phyloP scores from a whole-genome alignment of 1,140 invertebrate species.

The Eurosta solidaginis region DNA sequence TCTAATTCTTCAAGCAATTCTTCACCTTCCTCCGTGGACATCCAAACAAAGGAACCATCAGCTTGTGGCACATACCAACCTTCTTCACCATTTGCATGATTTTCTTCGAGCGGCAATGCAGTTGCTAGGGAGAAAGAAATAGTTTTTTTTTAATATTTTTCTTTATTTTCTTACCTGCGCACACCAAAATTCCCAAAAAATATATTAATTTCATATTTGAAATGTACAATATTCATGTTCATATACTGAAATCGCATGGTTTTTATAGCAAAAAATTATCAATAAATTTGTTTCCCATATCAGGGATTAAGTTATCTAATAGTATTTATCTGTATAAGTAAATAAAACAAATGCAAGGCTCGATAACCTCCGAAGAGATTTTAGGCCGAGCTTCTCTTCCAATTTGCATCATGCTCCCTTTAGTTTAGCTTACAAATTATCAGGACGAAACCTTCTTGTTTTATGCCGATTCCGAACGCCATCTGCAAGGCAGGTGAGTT shows the following conservation, averaged over 20 bases:
- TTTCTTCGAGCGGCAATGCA: not conserved
- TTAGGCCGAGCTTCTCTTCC: too few relatives aligned
- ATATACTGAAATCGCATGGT: not conserved
- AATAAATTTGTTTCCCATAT: not conserved
- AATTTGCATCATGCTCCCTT: too few relatives aligned
- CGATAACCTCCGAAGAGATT: too few relatives aligned
- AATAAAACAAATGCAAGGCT: too few relatives aligned
- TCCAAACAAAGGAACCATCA: slow-evolving; percentile 36
- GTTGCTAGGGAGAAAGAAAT: not conserved
- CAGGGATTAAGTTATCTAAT: too few relatives aligned
- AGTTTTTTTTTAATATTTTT: not conserved
- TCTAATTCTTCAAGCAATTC: not conserved
- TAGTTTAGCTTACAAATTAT: too few relatives aligned
- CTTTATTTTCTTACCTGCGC: not conserved
- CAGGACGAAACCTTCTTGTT: too few relatives aligned
- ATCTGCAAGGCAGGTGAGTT: too few relatives aligned
- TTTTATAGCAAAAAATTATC: not conserved
- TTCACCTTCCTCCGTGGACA: slow-evolving; percentile 35
- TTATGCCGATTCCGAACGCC: too few relatives aligned
- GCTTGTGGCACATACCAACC: slow-evolving; percentile 41
- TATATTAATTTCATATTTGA: not conserved
- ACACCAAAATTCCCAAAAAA: not conserved
- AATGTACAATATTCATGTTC: not conserved
- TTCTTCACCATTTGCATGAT: slow-evolving; percentile 35
- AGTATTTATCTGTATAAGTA: too few relatives aligned